A percentile compares a stretch with the other conserved stretches of the same genome.
Evolutionary conservation across 1,140 invertebrate species (phyloP).

Genomic region (Scylla paramamosain): DNA sequence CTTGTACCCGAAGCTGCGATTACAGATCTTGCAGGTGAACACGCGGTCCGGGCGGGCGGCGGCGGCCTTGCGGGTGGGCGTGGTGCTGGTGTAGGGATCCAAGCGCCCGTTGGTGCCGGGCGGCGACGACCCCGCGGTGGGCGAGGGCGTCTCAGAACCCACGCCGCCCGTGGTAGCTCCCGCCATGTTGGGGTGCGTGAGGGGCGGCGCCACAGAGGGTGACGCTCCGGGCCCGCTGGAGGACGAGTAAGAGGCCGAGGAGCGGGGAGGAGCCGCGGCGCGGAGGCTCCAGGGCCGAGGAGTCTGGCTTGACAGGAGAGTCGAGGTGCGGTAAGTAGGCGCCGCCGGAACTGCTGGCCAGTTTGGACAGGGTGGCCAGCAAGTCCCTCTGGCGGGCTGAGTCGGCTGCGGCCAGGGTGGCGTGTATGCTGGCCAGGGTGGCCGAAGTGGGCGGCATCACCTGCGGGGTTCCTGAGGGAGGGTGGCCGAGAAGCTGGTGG

Average conservation of each 20-base stretch:
- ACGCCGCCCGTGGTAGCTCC: conserved; percentile 64
- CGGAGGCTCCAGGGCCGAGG: conserved; percentile 34
- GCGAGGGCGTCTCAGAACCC: conserved; percentile 67
- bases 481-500: conserved; percentile 69
- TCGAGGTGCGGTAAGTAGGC: conserved; percentile 70
- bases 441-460: conserved; percentile 53
- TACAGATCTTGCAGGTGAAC: conserved; percentile 93
- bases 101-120: conserved; percentile 64
- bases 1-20: conserved; percentile 94
- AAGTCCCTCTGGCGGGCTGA: conserved; percentile 62
- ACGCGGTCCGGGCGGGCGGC: conserved; percentile 85
- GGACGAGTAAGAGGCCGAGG: conserved; percentile 59
- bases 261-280: conserved; percentile 48
- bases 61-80: conserved; percentile 63
- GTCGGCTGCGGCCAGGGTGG: conserved; percentile 66
- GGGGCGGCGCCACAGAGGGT: conserved; percentile 60
- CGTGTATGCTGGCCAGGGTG: conserved; percentile 65
- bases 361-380: conserved; percentile 69
- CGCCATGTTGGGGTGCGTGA: conserved; percentile 60
- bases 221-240: conserved; percentile 59
- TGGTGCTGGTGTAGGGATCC: conserved; percentile 67
- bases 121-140: conserved; percentile 67
- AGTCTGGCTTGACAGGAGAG: conserved; percentile 66
- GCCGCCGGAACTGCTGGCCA: conserved; percentile 59
- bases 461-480: conserved; percentile 53